Evolutionary conservation across 2,888 invertebrate species (phyloP).

Genomic region (Callyntrura guangdongensis): DNA sequence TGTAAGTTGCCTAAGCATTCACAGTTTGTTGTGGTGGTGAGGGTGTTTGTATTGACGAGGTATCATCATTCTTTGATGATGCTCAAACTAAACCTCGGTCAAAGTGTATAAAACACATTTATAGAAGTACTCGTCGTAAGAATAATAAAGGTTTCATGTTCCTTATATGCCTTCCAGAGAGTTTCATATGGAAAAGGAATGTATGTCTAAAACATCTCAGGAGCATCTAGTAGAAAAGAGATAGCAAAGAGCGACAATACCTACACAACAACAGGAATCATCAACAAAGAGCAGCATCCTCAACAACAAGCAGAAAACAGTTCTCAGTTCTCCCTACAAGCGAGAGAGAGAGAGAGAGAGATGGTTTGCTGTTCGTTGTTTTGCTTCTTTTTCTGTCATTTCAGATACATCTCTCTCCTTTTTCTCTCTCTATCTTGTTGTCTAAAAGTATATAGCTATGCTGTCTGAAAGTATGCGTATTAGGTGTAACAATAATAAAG

Average conservation of each 20-base stretch:
- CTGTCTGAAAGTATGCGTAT: neutral
- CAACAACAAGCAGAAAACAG: slow-evolving; percentile 55
- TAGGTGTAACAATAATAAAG: slow-evolving; percentile 47
- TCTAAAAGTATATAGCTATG: neutral
- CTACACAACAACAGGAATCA: slow-evolving; percentile 1
- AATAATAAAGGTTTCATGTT: neutral
- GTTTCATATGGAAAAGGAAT: slow-evolving; percentile 9
- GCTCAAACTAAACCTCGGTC: slow-evolving; percentile 65
- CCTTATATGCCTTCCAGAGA: slow-evolving; percentile 2
- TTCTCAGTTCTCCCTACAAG: slow-evolving; percentile 30
- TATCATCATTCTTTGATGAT: slow-evolving; percentile 62
- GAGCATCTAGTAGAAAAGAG: neutral
- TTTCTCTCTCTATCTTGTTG: neutral
- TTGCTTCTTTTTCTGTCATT: slow-evolving; percentile 43
- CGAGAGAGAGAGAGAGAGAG: too few species aligned
- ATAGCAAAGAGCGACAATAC: neutral
- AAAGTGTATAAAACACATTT: slow-evolving; percentile 56
- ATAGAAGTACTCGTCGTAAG: slow-evolving; percentile 12
- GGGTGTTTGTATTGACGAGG: slow-evolving; percentile 58
- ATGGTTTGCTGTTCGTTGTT: neutral
- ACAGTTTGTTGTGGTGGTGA: neutral
- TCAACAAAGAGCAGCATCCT: slow-evolving; percentile 15
- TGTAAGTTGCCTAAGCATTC: neutral
- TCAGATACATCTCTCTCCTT: slow-evolving; percentile 3
- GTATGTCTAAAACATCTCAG: neutral